phyloP scores from a whole-genome alignment of 2,113 vertebrate species.

The Phodopus roborovskii region DNA sequence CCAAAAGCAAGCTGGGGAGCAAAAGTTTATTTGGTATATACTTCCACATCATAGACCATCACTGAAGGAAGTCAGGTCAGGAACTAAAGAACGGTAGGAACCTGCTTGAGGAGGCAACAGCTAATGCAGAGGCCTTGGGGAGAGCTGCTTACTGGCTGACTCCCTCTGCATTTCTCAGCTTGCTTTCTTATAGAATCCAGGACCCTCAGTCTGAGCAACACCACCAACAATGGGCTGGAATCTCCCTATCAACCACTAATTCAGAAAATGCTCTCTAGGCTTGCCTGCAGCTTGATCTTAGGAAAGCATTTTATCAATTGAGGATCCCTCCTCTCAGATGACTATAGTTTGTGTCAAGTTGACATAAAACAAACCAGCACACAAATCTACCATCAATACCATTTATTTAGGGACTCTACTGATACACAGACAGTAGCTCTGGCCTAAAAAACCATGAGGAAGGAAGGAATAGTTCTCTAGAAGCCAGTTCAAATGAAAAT shows the following conservation, averaged over 20 bases:
- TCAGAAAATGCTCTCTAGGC: neutral
- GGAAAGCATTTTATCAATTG: neutral
- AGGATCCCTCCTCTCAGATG: neutral
- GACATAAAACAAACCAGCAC: neutral
- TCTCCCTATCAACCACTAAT: neutral
- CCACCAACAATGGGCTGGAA: no score
- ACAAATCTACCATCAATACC: neutral
- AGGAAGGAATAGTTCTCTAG: neutral
- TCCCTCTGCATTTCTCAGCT: neutral
- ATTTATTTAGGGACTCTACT: neutral
- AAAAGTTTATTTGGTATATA: neutral
- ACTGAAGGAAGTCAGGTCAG: neutral
- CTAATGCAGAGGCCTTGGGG: neutral
- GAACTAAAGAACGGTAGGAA: neutral
- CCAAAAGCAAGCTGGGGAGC: neutral
- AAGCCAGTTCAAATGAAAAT: neutral
- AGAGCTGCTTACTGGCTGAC: neutral
- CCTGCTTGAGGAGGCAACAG: neutral
- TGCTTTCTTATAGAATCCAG: neutral
- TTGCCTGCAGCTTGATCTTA: neutral
- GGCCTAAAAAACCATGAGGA: neutral
- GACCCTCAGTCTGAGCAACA: neutral
- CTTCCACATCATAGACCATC: neutral
- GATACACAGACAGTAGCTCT: neutral
- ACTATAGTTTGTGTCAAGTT: neutral